Evolutionary conservation across 2,113 vertebrate species (phyloP).

Genomic region (Suricata suricatta): DNA sequence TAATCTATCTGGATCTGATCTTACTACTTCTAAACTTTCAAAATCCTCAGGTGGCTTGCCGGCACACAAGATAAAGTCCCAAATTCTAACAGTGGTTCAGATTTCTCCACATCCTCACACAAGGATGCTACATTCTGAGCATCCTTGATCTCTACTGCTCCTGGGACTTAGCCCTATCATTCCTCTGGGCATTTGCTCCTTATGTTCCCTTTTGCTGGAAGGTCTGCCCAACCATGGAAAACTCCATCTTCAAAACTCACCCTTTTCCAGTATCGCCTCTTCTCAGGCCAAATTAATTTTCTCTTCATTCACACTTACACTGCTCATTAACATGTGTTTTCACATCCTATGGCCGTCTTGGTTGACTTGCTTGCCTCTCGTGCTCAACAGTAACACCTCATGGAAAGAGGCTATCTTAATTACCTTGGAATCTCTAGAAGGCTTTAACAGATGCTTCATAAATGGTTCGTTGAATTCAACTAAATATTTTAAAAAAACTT

Average conservation of each 20-base stretch:
- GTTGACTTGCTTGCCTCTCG: background rate
- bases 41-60: background rate
- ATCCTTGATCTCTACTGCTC: background rate
- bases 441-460: background rate
- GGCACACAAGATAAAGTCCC: background rate
- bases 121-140: background rate
- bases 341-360: background rate
- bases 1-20: background rate
- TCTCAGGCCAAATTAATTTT: background rate
- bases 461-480: background rate
- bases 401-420: background rate
- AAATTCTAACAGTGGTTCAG: background rate
- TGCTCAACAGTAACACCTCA: background rate
- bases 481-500: background rate
- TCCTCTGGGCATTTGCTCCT: background rate
- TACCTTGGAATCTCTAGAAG: background rate
- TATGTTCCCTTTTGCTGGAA: background rate
- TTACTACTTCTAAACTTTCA: background rate
- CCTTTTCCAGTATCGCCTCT: background rate
- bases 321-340: background rate
- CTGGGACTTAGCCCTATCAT: background rate
- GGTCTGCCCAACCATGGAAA: background rate
- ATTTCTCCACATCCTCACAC: background rate
- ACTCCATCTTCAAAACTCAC: background rate
- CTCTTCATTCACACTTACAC: background rate